Percentiles rank a stretch among this genome's conserved stretches.
Conservation (phyloP, 2,113 vertebrate genomes). For the Haplochromis vanheusdeni region DNA sequence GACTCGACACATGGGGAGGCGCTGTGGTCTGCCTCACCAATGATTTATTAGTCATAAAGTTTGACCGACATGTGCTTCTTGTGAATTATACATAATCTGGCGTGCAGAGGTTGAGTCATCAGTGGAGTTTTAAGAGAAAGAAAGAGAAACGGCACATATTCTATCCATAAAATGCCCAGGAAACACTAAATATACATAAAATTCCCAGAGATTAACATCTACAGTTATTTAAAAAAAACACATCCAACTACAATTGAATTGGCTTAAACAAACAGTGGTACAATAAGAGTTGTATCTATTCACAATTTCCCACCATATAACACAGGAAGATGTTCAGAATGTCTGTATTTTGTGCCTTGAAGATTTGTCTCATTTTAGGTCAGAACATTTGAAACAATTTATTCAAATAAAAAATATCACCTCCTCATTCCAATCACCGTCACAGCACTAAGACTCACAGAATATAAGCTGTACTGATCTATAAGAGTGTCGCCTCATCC, state of each 20-base stretch:
- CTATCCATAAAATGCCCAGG: neutral
- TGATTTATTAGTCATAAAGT: neutral
- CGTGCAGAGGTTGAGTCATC: neutral
- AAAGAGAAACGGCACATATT: neutral
- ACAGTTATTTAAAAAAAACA: neutral
- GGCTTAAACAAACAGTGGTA: neutral
- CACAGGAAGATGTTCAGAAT: neutral
- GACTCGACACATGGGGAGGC: neutral
- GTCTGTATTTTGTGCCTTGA: neutral
- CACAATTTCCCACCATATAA: neutral
- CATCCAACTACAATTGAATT: neutral
- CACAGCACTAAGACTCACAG: neutral
- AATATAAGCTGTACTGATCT: neutral
- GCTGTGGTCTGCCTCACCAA: neutral
- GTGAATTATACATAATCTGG: neutral
- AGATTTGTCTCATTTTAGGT: neutral
- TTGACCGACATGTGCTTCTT: neutral
- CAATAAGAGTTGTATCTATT: neutral
- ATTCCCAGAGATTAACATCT: fast-evolving
- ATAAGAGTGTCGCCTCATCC: neutral
- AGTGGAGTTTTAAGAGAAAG: neutral
- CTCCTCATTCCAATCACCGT: neutral
- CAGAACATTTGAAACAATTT: neutral
- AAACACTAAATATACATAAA: neutral
- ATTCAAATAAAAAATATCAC: neutral